Evolutionary conservation across 2,888 invertebrate species (phyloP).

Genomic region (Eilema caniola): DNA sequence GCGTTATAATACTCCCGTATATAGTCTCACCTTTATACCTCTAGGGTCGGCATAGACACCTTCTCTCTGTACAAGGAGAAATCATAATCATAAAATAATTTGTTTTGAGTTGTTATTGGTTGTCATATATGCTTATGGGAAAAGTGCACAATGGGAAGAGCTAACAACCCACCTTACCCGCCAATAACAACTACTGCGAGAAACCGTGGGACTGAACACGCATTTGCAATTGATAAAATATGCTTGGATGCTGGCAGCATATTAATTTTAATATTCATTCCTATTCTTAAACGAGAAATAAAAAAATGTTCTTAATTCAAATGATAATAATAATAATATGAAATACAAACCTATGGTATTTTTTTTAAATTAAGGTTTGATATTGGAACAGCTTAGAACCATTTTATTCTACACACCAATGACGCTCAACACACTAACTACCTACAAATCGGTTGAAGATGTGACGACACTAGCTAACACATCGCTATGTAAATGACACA

Average conservation of each 20-base stretch:
- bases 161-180: conserved; percentile 4
- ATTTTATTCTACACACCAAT: too few relatives aligned
- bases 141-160: conserved; percentile 48
- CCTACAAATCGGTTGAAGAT: too few relatives aligned
- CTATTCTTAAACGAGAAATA: conserved; percentile 2
- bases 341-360: too few relatives aligned
- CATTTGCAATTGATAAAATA: conserved; percentile 10
- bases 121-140: conserved; percentile 46
- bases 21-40: neutral
- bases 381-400: too few relatives aligned
- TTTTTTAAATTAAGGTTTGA: too few relatives aligned
- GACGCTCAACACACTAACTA: too few relatives aligned
- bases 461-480: too few relatives aligned
- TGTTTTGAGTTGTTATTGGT: conserved; percentile 31
- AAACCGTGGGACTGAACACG: conserved; percentile 49
- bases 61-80: neutral
- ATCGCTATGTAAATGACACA: too few relatives aligned
- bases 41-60: neutral
- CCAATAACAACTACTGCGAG: conserved; percentile 27
- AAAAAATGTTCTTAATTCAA: neutral
- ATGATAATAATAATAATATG: too few relatives aligned
- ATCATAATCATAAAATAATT: neutral
- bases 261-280: conserved; percentile 26
- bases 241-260: conserved; percentile 3
- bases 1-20: too few relatives aligned